phyloP scores from a whole-genome alignment of 2,797 vertebrate species.

The Gobio occitaniae region DNA sequence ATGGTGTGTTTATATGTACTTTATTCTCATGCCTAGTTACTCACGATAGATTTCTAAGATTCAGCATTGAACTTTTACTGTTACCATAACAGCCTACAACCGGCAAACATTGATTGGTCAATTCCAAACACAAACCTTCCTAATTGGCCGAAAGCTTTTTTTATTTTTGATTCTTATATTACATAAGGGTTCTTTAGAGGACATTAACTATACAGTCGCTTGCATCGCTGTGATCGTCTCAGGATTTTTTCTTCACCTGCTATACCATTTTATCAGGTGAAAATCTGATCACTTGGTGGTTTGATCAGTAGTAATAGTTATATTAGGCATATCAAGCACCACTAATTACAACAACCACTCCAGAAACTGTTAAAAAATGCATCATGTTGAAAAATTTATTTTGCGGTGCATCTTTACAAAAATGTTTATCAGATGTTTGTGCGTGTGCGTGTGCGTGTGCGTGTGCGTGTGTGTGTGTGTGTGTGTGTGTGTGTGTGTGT shows the following conservation, averaged over 20 bases:
- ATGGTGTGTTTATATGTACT: too few species aligned
- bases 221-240: background rate
- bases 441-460: too few species aligned
- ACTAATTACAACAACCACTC: background rate
- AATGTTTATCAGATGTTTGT: too few species aligned
- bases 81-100: background rate
- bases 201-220: background rate
- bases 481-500: too few species aligned
- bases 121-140: background rate
- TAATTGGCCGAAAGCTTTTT: background rate
- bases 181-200: background rate
- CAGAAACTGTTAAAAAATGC: background rate
- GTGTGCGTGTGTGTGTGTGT: background rate
- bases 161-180: background rate
- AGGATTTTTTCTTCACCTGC: too few species aligned
- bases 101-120: background rate
- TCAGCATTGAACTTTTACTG: background rate
- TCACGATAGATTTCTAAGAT: background rate
- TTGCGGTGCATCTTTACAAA: too few species aligned
- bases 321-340: background rate
- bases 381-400: background rate
- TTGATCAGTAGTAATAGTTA: background rate
- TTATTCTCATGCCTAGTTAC: background rate
- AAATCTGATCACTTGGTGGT: background rate
- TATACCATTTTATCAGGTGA: background rate